Conservation (phyloP, 2,113 vertebrate species). For the Salvelinus fontinalis region DNA sequence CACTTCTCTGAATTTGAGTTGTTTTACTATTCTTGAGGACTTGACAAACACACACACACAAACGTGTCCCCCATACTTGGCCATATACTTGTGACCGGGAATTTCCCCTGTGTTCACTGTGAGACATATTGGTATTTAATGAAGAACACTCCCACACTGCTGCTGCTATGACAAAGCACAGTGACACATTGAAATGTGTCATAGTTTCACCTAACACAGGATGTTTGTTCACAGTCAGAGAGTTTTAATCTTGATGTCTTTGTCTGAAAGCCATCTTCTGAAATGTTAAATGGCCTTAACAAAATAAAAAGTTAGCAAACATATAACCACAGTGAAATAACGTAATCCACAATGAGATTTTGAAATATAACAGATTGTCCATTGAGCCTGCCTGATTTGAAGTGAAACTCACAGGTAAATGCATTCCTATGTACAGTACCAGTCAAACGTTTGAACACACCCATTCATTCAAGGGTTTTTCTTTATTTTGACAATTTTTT, state of each 20-base stretch:
- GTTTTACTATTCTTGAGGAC: too few species aligned
- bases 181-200: conserved; percentile 13
- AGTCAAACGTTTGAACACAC: too few species aligned
- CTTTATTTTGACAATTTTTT: too few species aligned
- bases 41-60: too few species aligned
- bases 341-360: background rate
- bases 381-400: background rate
- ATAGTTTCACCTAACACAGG: background rate
- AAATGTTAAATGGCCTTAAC: background rate
- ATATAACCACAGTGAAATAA: conserved; percentile 26
- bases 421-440: conserved; percentile 14
- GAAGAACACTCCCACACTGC: background rate
- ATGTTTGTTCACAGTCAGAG: background rate
- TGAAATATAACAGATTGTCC: background rate
- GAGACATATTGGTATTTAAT: background rate
- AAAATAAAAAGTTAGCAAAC: background rate
- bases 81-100: too few species aligned
- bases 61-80: too few species aligned
- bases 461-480: too few species aligned
- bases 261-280: background rate
- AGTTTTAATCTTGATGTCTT: background rate
- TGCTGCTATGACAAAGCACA: background rate
- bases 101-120: background rate
- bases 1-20: too few species aligned
- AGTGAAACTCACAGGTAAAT: conserved; percentile 1